These are phyloP conservation scores for Phyllostomus discolor DNA, from an alignment of 2,113 vertebrate species.

Conservation along the genomic window DNA sequence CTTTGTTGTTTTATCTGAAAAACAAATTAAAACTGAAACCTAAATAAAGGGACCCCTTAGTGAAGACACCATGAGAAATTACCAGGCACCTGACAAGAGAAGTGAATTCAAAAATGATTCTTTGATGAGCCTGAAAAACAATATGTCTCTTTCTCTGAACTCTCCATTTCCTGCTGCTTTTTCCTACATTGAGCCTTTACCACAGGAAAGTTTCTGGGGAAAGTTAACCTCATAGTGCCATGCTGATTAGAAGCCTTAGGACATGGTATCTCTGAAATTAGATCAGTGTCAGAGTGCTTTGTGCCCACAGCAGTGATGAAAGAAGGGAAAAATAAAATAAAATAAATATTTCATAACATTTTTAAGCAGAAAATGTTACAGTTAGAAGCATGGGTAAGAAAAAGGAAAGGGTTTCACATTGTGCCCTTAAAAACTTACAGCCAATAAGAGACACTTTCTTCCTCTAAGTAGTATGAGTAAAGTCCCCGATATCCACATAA, in stretches of 20 bases:
- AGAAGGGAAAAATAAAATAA: conserved; percentile 15
- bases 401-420: not conserved
- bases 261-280: conserved; percentile 60
- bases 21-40: not conserved
- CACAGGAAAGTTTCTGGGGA: conserved; percentile 64
- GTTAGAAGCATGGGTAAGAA: conserved; percentile 49
- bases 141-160: conserved; percentile 5
- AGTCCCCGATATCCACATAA: not conserved
- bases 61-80: conserved; percentile 1
- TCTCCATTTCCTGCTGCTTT: conserved; percentile 49
- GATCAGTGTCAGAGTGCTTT: conserved; percentile 69
- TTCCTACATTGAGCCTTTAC: conserved; percentile 31
- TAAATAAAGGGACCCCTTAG: not conserved
- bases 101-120: conserved; percentile 37
- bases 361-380: conserved; percentile 53
- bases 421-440: not conserved
- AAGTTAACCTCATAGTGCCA: conserved; percentile 70
- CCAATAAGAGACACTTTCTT: not conserved
- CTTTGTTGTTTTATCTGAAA: not conserved
- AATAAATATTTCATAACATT: not conserved
- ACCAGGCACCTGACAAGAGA: not conserved
- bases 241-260: conserved; percentile 69
- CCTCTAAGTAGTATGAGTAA: not conserved
- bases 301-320: not conserved
- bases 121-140: conserved; percentile 29